These are phyloP conservation scores for Diadophis punctatus DNA, from an alignment of 2,113 vertebrate genomes.

Conservation along the genomic window DNA sequence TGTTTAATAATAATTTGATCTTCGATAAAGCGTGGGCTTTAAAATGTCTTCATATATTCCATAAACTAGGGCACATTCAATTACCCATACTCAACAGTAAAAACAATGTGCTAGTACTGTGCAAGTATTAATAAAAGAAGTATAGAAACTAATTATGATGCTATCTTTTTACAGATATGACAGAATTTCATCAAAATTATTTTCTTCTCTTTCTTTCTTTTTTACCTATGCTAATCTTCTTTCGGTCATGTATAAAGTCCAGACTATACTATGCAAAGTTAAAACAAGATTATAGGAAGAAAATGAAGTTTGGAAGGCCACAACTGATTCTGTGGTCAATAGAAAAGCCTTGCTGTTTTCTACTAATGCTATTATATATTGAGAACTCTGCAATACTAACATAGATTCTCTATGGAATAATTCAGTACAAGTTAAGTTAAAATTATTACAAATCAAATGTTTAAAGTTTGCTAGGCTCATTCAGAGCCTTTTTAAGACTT, in stretches of 20 bases:
- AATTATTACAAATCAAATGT: background rate
- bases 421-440: background rate
- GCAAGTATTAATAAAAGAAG: constrained; percentile 52
- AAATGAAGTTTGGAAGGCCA: background rate
- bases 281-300: background rate
- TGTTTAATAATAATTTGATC: constrained; percentile 41
- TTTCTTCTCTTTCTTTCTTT: constrained; percentile 7
- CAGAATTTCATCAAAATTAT: constrained; percentile 39
- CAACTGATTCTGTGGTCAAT: background rate
- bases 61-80: constrained; percentile 38
- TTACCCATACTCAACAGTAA: constrained; percentile 53
- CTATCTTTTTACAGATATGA: constrained; percentile 8
- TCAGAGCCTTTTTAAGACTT: background rate
- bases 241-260: background rate
- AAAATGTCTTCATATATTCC: constrained; percentile 49
- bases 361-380: background rate
- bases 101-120: constrained; percentile 39
- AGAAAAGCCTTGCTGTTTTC: background rate
- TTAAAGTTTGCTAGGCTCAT: background rate
- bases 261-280: background rate
- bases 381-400: background rate
- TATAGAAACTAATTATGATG: constrained; percentile 23
- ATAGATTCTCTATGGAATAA: background rate
- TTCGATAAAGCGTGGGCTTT: constrained; percentile 43
- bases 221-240: background rate